These are phyloP conservation scores for Cyclura pinguis DNA, from an alignment of 2,797 vertebrate genomes.

Conservation along the genomic window DNA sequence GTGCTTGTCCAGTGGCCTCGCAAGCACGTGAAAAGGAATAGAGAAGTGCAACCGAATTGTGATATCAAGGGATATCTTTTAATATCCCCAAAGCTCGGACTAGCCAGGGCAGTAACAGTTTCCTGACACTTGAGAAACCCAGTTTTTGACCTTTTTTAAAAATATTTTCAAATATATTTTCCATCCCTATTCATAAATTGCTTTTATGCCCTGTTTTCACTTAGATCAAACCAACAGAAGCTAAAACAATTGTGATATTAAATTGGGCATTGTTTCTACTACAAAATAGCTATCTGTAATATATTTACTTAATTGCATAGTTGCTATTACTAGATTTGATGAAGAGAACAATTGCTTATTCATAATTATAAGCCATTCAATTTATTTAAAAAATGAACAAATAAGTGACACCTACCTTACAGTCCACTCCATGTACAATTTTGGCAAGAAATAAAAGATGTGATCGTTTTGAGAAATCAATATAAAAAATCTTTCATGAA, in stretches of 20 bases:
- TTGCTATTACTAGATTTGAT: background rate
- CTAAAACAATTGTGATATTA: background rate
- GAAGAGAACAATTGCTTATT: background rate
- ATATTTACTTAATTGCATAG: background rate
- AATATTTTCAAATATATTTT: too few species aligned
- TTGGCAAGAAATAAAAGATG: background rate
- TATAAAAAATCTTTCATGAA: background rate
- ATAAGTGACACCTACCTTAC: background rate
- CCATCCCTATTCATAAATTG: too few species aligned
- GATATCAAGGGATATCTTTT: too few species aligned
- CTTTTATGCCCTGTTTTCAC: too few species aligned
- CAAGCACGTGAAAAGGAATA: too few species aligned
- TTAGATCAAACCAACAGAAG: too few species aligned
- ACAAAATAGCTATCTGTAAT: background rate
- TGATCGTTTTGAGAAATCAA: background rate
- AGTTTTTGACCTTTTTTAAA: too few species aligned
- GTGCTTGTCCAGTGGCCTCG: too few species aligned
- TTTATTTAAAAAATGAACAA: slow-evolving; percentile 6
- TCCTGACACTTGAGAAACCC: too few species aligned
- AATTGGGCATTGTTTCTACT: background rate
- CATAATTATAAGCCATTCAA: background rate
- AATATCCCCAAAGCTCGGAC: too few species aligned
- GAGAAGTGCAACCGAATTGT: too few species aligned
- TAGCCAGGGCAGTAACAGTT: too few species aligned
- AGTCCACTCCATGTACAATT: background rate